Evolutionary conservation across 2,113 vertebrate genomes (phyloP).

Genomic region (Speoplatyrhinus poulsoni): DNA sequence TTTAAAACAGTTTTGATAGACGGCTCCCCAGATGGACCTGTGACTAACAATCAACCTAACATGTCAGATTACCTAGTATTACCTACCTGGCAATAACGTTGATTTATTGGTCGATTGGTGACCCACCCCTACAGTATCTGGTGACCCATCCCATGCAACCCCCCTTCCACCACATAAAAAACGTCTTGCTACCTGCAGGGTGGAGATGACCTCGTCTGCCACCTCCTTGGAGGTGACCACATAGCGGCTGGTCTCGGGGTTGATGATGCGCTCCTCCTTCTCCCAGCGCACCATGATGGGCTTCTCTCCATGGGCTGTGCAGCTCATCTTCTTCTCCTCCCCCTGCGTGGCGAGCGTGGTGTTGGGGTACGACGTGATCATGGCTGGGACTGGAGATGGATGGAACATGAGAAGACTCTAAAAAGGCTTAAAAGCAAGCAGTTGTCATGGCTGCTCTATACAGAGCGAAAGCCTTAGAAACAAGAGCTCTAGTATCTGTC

Average conservation of each 20-base stretch:
- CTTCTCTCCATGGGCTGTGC: slow-evolving; percentile 93
- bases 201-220: slow-evolving; percentile 95
- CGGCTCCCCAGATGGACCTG: too few species aligned
- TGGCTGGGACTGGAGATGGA: slow-evolving; percentile 85
- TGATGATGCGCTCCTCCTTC: slow-evolving; percentile 97
- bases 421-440: not conserved
- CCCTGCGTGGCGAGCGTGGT: slow-evolving; percentile 96
- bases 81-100: too few species aligned
- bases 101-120: not conserved
- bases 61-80: too few species aligned
- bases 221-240: slow-evolving; percentile 89
- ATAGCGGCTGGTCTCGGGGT: slow-evolving; percentile 95
- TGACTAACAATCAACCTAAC: too few species aligned
- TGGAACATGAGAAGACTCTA: not conserved
- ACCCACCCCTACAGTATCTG: not conserved
- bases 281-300: slow-evolving; percentile 99
- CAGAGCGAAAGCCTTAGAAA: not conserved
- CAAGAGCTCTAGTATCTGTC: not conserved
- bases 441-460: not conserved
- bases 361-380: slow-evolving; percentile 98
- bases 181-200: slow-evolving; percentile 82
- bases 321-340: slow-evolving; percentile 97
- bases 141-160: not conserved
- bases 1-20: too few species aligned
- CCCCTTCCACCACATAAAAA: not conserved